These are phyloP conservation scores for Pseudochirops cupreus DNA, from an alignment of 2,797 vertebrate species.

Conservation along the genomic window DNA sequence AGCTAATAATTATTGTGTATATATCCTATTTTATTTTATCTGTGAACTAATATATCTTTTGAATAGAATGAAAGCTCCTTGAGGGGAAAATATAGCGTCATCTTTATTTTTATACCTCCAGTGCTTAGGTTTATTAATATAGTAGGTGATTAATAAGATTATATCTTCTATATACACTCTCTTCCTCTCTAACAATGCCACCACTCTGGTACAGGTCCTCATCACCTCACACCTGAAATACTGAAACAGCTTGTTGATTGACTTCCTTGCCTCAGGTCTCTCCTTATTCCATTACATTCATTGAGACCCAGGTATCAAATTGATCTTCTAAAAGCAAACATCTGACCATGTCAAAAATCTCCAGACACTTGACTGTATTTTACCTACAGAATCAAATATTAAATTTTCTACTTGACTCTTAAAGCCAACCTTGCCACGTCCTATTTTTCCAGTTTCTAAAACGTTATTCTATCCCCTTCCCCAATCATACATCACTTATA, in stretches of 20 bases:
- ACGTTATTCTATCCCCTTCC: not conserved
- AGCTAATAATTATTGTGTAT: not conserved
- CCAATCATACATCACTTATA: not conserved
- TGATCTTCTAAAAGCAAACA: not conserved
- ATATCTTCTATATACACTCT: not conserved
- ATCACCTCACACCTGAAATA: not conserved
- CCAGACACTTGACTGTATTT: not conserved
- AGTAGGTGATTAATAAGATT: not conserved
- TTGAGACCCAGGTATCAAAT: not conserved
- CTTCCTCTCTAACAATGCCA: not conserved
- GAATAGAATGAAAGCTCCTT: not conserved
- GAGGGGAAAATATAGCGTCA: not conserved
- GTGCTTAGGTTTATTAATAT: not conserved
- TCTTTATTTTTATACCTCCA: not conserved
- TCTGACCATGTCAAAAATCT: not conserved
- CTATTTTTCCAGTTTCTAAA: not conserved
- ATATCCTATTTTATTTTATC: not conserved
- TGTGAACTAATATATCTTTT: not conserved
- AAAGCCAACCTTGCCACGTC: not conserved
- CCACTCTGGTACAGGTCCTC: not conserved
- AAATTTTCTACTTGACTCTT: not conserved
- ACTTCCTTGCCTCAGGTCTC: not conserved
- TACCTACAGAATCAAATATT: not conserved
- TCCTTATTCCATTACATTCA: not conserved
- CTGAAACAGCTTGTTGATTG: not conserved